phyloP scores from a whole-genome alignment of 2,888 invertebrate genomes.

The Callyntrura guangdongensis region DNA sequence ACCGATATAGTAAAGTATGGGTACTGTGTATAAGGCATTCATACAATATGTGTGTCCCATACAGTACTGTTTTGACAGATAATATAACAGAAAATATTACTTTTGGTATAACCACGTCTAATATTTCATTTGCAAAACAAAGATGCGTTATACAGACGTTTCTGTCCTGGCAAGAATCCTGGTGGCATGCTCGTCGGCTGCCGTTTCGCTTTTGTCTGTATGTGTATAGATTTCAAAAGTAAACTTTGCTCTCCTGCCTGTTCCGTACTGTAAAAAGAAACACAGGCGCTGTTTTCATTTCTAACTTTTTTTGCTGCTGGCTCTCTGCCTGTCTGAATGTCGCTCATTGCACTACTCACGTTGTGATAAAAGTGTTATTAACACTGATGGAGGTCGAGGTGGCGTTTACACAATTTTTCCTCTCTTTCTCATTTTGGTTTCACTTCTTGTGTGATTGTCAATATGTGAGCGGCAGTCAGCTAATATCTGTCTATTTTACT shows the following conservation, averaged over 20 bases:
- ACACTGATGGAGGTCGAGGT: constrained; percentile 70
- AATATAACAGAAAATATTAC: no score
- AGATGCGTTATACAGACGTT: constrained; percentile 18
- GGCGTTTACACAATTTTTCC: constrained; percentile 34
- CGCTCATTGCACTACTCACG: constrained; percentile 16
- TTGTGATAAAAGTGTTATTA: constrained; percentile 56
- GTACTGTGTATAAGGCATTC: neutral
- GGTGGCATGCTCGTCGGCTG: neutral
- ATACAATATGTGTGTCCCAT: neutral
- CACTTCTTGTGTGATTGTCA: constrained; percentile 53
- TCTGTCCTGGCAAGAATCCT: neutral
- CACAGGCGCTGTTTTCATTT: neutral
- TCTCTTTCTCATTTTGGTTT: constrained; percentile 27
- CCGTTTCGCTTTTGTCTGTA: constrained; percentile 18
- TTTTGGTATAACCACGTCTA: neutral
- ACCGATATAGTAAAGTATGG: neutral
- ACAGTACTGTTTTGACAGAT: neutral
- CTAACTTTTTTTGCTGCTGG: neutral
- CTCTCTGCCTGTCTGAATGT: constrained; percentile 23
- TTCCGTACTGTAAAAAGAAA: constrained; percentile 10
- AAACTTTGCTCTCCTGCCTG: constrained; percentile 31
- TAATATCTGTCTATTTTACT: constrained; percentile 35
- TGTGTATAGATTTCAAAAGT: constrained; percentile 63
- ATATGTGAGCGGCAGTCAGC: neutral
- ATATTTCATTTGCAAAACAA: constrained; percentile 53